Evolutionary conservation across 2,113 vertebrate species (phyloP).

Genomic region (Serranochromis macrocephalus): DNA sequence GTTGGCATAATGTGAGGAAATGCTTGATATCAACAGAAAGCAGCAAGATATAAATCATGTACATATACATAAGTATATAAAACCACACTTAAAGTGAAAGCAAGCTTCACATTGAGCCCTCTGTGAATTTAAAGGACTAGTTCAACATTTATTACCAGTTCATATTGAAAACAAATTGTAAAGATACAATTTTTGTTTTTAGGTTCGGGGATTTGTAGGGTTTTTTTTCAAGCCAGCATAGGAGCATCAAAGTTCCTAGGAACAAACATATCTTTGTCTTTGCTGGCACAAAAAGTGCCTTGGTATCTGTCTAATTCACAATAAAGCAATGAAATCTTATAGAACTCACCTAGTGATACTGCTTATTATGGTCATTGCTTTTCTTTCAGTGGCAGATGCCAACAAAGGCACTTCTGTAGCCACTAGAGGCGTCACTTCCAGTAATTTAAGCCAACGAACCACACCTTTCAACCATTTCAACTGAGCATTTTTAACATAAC

Average conservation of each 20-base stretch:
- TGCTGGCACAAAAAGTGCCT: neutral
- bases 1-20: slow-evolving; percentile 21
- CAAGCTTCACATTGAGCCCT: neutral
- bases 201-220: neutral
- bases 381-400: neutral
- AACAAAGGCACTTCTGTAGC: neutral
- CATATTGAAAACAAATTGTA: neutral
- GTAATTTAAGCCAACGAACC: neutral
- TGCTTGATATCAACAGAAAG: neutral
- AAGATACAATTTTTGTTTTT: neutral
- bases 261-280: neutral
- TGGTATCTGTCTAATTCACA: neutral
- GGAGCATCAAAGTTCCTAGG: neutral
- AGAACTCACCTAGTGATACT: neutral
- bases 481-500: neutral
- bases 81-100: neutral
- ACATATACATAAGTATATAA: neutral
- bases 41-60: neutral
- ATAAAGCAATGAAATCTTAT: neutral
- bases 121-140: neutral
- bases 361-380: neutral
- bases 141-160: neutral
- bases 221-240: neutral
- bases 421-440: neutral
- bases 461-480: neutral